Evolutionary conservation across 2,888 invertebrate genomes (phyloP), one percentile per base, ranked within the genome.

Genomic region (Prionchulus punctatus): DNA sequence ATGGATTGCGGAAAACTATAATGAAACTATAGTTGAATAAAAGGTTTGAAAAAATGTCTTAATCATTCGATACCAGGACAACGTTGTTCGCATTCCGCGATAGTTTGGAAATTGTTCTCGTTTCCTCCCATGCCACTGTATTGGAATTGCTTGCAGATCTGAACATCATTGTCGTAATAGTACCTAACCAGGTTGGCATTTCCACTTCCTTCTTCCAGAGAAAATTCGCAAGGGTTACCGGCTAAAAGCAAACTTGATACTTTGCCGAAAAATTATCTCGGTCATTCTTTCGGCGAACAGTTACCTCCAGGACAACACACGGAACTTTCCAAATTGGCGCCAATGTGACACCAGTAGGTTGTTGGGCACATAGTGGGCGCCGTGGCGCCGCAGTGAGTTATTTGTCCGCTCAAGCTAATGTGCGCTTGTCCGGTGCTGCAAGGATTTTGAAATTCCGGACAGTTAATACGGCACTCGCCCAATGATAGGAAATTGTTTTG

Each of bases 321-420:
- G 1, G 57, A 55, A 3, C 52, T 59, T 31, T 60, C 65, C 47
- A 61, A 56, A 28, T 61, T 62, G 12, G 59, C 57, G 25, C 67
- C 67, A 27, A 67, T 61, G 54, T 67, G 67, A 58, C 67, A 67
- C 56, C 66, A 67, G 56, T 65, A 61, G 3, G 58, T 61, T 2
- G 58, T 57, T 1, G 67, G 66, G 43, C 61, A 61, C 25, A 60
- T 60, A 1, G 53, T 51, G 1, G 59, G 59, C 2, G 51, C 54
- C 12, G 59, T 60, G 4, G 59, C 59, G 12, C 60, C 60, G 51
- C 60, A 60, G 43, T 57, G 60, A 1, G 60, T 60, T 18, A 60
- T 60, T 26, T 47, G 54, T 30, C 54, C 60, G 21, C 45, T 57
- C 45, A 60, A 57, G 0, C 59, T 59, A 27, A 60, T 60, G 31